Conservation (phyloP, 1,140 invertebrate species). For the Microplitis mediator region DNA sequence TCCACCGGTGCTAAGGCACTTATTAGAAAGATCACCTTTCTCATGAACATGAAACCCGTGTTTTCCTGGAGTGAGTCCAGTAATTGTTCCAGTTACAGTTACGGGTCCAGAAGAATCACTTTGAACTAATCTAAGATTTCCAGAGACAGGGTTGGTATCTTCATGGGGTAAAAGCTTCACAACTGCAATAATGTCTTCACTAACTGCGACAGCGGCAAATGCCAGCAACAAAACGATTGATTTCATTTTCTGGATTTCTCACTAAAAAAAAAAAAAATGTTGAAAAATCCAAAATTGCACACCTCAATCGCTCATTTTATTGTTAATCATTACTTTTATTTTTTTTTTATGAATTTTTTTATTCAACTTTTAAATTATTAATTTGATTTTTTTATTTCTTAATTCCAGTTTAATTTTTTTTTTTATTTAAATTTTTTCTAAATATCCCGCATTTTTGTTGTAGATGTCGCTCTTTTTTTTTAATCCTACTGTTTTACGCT, state of each 20-base stretch:
- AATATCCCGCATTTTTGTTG: too few species aligned
- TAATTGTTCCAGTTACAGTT: constrained; percentile 71
- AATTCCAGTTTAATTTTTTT: too few species aligned
- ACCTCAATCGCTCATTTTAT: too few species aligned
- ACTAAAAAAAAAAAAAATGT: too few species aligned
- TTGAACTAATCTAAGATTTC: constrained; percentile 69
- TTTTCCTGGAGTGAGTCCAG: constrained; percentile 71
- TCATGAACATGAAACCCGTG: constrained; percentile 94
- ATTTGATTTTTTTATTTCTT: too few species aligned
- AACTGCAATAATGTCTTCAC: constrained; percentile 32
- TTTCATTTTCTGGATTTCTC: constrained; percentile 31
- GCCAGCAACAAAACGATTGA: constrained; percentile 31
- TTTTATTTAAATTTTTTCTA: too few species aligned
- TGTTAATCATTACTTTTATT: too few species aligned
- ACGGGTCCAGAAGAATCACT: constrained; percentile 65
- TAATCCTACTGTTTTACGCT: too few species aligned
- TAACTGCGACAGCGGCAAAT: constrained; percentile 30
- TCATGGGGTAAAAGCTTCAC: constrained; percentile 34
- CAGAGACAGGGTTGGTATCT: constrained; percentile 58
- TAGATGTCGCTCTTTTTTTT: too few species aligned
- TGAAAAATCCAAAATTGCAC: too few species aligned
- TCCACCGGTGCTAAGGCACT: constrained; percentile 71
- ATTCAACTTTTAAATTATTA: too few species aligned
- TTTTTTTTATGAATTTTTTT: too few species aligned
- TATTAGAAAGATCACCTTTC: constrained; percentile 79